Percentiles rank a stretch among this genome's conserved stretches.
phyloP scores from a whole-genome alignment of 2,888 invertebrate genomes.

The Iselma pallidipennis region DNA sequence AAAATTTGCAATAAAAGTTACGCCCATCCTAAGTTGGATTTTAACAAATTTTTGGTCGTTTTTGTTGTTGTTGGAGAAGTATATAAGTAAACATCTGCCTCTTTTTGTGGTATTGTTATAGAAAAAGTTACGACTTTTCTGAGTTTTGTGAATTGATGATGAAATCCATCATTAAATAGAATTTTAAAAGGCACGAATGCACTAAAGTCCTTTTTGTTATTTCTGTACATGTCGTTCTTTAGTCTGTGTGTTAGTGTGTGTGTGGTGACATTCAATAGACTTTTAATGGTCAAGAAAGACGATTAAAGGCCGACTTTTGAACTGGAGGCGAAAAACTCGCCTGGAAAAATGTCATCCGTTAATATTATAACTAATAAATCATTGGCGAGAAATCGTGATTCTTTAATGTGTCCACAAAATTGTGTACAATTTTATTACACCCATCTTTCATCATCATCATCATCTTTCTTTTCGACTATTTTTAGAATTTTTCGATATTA shows the following conservation, averaged over 20 bases:
- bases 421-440: too few relatives aligned
- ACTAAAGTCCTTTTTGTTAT: slow-evolving; percentile 3
- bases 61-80: slow-evolving; percentile 8
- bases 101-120: background rate
- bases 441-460: too few relatives aligned
- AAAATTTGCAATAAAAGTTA: slow-evolving; percentile 21
- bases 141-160: background rate
- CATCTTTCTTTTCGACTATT: too few relatives aligned
- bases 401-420: background rate
- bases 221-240: slow-evolving; percentile 1
- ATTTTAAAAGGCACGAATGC: background rate
- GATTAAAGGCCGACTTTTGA: background rate
- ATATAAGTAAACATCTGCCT: slow-evolving; percentile 19
- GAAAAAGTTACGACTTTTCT: background rate
- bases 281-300: background rate
- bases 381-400: background rate
- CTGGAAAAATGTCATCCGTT: background rate
- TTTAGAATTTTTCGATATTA: too few relatives aligned
- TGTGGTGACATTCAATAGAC: background rate
- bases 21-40: slow-evolving; percentile 7
- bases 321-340: background rate
- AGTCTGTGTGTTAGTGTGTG: too few relatives aligned
- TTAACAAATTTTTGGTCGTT: slow-evolving; percentile 17
- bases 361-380: background rate
- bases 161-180: slow-evolving; percentile 1